Conservation (phyloP, 2,888 invertebrate species). For the Lacanobia oleracea region DNA sequence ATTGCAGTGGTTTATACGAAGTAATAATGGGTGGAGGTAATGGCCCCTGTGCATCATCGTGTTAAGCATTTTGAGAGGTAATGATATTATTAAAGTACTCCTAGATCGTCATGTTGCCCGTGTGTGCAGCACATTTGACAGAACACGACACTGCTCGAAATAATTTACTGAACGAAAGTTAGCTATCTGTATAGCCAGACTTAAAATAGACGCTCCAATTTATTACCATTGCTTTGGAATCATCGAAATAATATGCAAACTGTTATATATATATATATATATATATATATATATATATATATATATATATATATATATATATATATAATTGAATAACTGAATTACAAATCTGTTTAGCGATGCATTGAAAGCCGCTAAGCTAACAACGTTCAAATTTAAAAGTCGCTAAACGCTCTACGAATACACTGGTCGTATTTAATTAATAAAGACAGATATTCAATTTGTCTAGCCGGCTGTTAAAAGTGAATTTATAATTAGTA, state of each 20-base stretch:
- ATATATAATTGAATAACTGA: background rate
- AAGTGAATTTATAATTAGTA: constrained; percentile 50
- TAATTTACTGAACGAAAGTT: constrained; percentile 22
- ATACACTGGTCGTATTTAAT: constrained; percentile 31
- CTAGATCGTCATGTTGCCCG: constrained; percentile 14
- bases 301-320: too few relatives aligned
- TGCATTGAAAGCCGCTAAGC: background rate
- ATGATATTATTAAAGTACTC: constrained; percentile 67
- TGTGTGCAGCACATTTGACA: constrained; percentile 20
- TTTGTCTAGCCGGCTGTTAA: constrained; percentile 39
- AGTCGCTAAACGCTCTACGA: constrained; percentile 11
- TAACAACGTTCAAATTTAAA: constrained; percentile 17
- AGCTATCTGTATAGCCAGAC: constrained; percentile 1
- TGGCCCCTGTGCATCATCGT: constrained; percentile 71
- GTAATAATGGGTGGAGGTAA: constrained; percentile 73
- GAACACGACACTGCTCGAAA: constrained; percentile 26
- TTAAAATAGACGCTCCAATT: constrained; percentile 14
- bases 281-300: too few relatives aligned
- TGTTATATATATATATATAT: too few relatives aligned
- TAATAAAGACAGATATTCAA: constrained; percentile 36
- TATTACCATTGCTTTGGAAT: constrained; percentile 17
- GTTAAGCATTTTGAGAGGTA: constrained; percentile 72
- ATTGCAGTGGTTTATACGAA: constrained; percentile 76
- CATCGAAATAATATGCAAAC: constrained; percentile 6
- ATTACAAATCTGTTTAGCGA: constrained; percentile 7